Base-by-base conservation (phyloP, 1,140 invertebrate species). In the Danaus melanippus region DNA sequence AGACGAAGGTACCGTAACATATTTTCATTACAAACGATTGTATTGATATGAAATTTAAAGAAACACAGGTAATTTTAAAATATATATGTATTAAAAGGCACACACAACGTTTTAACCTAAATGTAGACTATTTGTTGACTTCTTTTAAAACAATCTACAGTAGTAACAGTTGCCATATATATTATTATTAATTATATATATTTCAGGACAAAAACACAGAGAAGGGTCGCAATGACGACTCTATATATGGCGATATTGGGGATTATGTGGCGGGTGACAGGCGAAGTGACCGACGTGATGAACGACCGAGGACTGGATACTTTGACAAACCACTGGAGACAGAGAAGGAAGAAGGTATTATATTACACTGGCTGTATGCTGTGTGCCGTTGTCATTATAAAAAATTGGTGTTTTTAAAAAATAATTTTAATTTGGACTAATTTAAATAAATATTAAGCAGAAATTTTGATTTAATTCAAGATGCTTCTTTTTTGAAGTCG, bases 161-260 rank as follows among this genome's bases (percentile, higher is more conserved):
- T 15, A 15, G 15, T 15, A 15, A 15, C 1, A 3, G 15, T 15
- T 15, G 15, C 3, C 1, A 15, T 1, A 15, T 15, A 15, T 15
- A 15, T 15, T 15, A 15, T 15, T 15, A 15, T 15, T 15, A 15
- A 15, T 15, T 17, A 32, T 32, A 8, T 32, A 32, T 41, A 39
- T 39, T 49, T 10, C 61, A 87, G 85, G 85, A 87, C 46, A 86
- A 86, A 51, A 53, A 56, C 6, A 64, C 58, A 5, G 78, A 74
- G 44, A 80, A 82, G 57, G 75, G 82, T 21, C 72, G 84, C 10
- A 73, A 88, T 21, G 93, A 94, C 42, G 94, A 96, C 45, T 94
- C 92, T 50, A 99, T 99, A 62, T 99, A 97, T 77, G 96, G 95
- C 39, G 96, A 98, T 57, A 93, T 97, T 59, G 97, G 95, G 0